Percentiles rank a stretch among this genome's conserved stretches.
These are phyloP conservation scores for Choloepus hoffmanni DNA, from an alignment of 2,113 vertebrate genomes.

Conservation along the genomic window DNA sequence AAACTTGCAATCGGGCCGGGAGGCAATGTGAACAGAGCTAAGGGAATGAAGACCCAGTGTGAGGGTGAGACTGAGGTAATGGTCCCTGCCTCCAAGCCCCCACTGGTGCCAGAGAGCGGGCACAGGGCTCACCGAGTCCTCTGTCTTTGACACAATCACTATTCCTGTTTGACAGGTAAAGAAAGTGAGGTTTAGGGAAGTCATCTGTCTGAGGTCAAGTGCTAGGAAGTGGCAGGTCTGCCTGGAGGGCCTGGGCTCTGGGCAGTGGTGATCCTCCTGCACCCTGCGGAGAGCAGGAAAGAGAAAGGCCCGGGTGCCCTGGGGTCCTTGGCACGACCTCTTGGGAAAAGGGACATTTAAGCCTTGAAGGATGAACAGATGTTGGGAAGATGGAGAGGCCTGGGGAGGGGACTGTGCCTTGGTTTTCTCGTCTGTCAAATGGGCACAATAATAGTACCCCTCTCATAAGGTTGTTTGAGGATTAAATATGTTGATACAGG, in stretches of 20 bases:
- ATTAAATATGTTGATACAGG: neutral
- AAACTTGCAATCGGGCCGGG: neutral
- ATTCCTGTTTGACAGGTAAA: neutral
- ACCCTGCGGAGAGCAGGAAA: neutral
- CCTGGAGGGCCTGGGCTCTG: neutral
- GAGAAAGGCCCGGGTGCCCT: neutral
- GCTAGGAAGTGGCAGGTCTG: neutral
- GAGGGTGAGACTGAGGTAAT: neutral
- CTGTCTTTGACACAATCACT: neutral
- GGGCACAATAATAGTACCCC: neutral
- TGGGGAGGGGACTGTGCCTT: neutral
- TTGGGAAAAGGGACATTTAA: neutral
- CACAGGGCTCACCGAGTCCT: neutral
- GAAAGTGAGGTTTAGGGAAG: slow-evolving; percentile 2
- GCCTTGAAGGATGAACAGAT: neutral
- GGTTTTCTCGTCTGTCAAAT: neutral
- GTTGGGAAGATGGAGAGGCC: neutral
- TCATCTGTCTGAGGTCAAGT: neutral
- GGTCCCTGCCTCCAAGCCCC: neutral
- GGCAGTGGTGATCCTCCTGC: neutral
- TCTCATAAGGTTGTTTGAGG: neutral
- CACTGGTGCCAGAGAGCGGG: neutral
- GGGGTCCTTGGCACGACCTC: neutral
- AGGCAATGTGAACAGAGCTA: neutral
- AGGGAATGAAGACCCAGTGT: neutral